Base-by-base conservation (phyloP, 2,797 vertebrate species). In the Gambelia wislizenii region DNA sequence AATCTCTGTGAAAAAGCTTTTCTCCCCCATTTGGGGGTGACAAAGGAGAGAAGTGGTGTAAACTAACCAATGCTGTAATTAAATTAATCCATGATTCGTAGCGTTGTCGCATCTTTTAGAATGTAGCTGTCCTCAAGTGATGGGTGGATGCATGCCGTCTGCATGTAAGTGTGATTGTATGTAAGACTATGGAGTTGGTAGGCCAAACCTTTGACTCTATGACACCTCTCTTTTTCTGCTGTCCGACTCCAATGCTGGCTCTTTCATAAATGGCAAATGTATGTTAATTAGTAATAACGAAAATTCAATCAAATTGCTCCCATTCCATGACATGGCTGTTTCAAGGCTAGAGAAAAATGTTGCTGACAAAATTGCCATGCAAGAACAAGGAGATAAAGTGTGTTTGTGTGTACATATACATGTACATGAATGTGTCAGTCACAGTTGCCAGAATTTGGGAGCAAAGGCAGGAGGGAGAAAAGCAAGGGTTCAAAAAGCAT, bases 81-180 rank as follows among this genome's bases (percentile, higher is more conserved):
- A 88, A 89, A 89, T 83, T 82, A 75, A 86, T 70, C 69, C 36
- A 18, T 67, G 36, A 86, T 89, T 86, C 70, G 4, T 89, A n/a
- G 82, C 5, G n/a, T 6, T 33, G 13, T 61, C 33, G 54, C 69
- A 42, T 88, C 54, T 75, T 70, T 54, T 10, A 49, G 13, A 25
- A 70, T 39, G 78, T n/a, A 36, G 54, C 25, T 61, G 79, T 59
- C 33, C 9, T 36, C 36, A 4, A 20, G 33, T 8, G 27, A 80
- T 22, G 54, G 6, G n/a, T 33, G 36, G 18, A 80, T 47, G 39
- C 47, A 22, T 13, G 6, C 42, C 39, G 52, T 33, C 16, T 10
- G 2, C 25, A 12, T 70, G 56, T 47, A 7, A 14, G 7, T 56
- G 49, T 36, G 6, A 14, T 1, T 20, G 12, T 20, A 33, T 83